Base-by-base conservation (phyloP, 2,888 invertebrate genomes). In the Papilio demoleus region DNA sequence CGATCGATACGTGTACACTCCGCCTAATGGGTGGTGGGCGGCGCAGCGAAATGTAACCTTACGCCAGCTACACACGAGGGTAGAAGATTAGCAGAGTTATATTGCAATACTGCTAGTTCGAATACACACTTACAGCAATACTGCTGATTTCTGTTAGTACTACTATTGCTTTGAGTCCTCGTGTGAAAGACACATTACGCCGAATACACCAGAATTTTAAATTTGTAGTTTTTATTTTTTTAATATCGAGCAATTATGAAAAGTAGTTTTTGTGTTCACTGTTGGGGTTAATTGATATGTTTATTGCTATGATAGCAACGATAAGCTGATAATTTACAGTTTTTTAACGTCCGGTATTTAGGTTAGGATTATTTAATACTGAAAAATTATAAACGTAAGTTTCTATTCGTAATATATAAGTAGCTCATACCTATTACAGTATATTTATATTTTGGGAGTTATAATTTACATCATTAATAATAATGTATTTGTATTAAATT, bases 1-100 rank as follows among this genome's bases (percentile, higher is more conserved):
- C 27, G 71, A 79, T 75, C 77, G 81, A 86, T 90, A 90, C n/a
- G 88, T 85, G 24, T 61, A 73, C 76, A 73, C 73, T 67, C 78
- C 79, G 80, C 80, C 79, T 76, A 76, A 73, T 70, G 67, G 64
- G 68, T 67, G 74, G 71, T 73, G 72, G 70, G 68, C 71, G 70
- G 62, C 66, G 70, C 68, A 67, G 42, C 64, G 65, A 71, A 67
- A 66, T 65, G 63, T 65, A 67, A 56, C 45, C 47, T 45, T 45
- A 19, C 19, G 19, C 12, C n/a, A 38, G 12, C 12, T 47, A 22
- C 4, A 22, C 22, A 47, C 11, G 19, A 47, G 47, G 47, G 2
- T n/a, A 47, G 45, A 47, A 2, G 31, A 4, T 31, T 3, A 31
- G 31, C 31, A 31, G 2, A 22, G 12, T 12, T 11, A 22, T 6